A percentile compares a stretch with the other conserved stretches of the same genome.
phyloP scores from a whole-genome alignment of 2,888 invertebrate genomes.

The Drosophila subsilvestris region DNA sequence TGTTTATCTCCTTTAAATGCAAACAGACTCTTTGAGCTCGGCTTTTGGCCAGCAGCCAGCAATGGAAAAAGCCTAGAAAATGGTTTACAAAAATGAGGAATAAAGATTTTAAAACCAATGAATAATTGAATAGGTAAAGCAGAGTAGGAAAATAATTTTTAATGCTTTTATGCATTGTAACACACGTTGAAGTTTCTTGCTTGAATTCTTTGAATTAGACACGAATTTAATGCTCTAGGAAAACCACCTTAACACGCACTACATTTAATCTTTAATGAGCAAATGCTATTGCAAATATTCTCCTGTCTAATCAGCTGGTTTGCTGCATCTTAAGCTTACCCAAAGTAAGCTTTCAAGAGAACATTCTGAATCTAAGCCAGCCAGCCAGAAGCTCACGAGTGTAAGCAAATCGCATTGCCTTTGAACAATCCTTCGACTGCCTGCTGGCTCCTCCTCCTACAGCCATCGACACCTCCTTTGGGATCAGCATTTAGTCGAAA shows the following conservation, averaged over 20 bases:
- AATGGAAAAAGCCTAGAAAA: background rate
- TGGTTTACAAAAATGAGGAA: too few species aligned
- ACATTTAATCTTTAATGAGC: background rate
- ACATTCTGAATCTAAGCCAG: constrained; percentile 18
- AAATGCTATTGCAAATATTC: too few species aligned
- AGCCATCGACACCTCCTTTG: constrained; percentile 34
- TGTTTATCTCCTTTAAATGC: constrained; percentile 2
- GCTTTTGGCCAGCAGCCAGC: background rate
- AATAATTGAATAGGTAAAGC: too few species aligned
- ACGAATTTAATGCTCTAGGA: too few species aligned
- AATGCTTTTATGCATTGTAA: too few species aligned
- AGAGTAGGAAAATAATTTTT: background rate
- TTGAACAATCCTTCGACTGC: constrained; percentile 27
- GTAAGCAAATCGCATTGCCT: constrained; percentile 28
- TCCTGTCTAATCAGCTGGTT: background rate
- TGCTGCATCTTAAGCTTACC: constrained; percentile 3
- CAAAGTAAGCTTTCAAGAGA: constrained; percentile 4
- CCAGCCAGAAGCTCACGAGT: constrained; percentile 15
- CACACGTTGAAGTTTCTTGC: too few species aligned
- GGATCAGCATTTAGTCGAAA: constrained; percentile 70
- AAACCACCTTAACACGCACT: too few species aligned
- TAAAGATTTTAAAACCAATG: too few species aligned
- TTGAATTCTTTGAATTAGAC: too few species aligned
- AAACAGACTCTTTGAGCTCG: background rate
- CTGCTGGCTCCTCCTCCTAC: background rate